Evolutionary conservation across 2,888 invertebrate genomes (phyloP), one percentile per base, ranked within the genome.

Genomic region (Callosobruchus maculatus): DNA sequence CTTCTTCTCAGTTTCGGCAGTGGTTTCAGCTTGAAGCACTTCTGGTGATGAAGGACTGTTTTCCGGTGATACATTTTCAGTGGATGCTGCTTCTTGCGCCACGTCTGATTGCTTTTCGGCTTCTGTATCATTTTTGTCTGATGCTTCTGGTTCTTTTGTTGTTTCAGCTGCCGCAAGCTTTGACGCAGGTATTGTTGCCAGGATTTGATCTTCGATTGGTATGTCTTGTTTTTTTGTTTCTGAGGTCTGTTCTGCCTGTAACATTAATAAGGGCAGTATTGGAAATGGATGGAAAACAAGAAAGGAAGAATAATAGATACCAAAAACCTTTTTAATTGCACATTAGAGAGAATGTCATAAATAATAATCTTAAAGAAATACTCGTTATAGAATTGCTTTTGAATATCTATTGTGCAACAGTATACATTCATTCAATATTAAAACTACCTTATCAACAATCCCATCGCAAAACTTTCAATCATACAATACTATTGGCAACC

Each of bases 41-140:
- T 80, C 79, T n/a, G 79, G 76, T 31, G 77, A 77, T 20, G 74
- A 73, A 31, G 78, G 77, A 71, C 79, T 80, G n/a, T 72, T 78
- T 75, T 79, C 79, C 21, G 79, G 77, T 0, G 78, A 79, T 67
- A 78, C 73, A 74, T 74, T 78, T 72, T 80, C 78, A 68, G 72
- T 74, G 20, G 76, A 77, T 20, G 74, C 30, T 70, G 70, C 70
- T 71, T 78, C 77, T n/a, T 70, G 71, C 66, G 49, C 31, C 30
- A n/a, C 67, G 13, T 20, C 30, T 18, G 67, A 3, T 13, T n/a
- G 20, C 67, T 74, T 70, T 67, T 71, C 71, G 3, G 69, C 74
- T 20, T 72, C 70, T 9, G 67, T 20, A 18, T 9, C 2, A 67
- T 49, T 26, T 70, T 70, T 70, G 20, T 70, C 26, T 0, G 49